A percentile compares a stretch with the other conserved stretches of the same genome.
These are phyloP conservation scores for Sarcophilus harrisii DNA, from an alignment of 2,797 vertebrate genomes.

Conservation along the genomic window DNA sequence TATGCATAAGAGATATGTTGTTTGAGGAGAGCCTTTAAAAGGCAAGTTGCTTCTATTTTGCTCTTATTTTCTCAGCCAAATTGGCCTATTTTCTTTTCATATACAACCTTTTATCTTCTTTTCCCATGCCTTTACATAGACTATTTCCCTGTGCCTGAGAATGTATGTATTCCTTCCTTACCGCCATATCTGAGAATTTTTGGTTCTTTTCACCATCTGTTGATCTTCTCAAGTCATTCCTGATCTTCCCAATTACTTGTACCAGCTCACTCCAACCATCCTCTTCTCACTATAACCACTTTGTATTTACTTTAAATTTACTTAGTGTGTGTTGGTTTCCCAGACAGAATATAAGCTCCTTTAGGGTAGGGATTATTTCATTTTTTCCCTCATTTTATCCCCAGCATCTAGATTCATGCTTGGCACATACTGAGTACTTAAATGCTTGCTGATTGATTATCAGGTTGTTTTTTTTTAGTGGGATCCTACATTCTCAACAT, in stretches of 20 bases:
- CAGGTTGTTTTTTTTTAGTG: too few species aligned
- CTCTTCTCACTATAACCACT: background rate
- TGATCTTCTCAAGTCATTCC: background rate
- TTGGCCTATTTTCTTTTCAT: background rate
- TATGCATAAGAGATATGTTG: background rate
- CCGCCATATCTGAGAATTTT: background rate
- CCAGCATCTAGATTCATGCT: background rate
- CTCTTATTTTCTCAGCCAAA: background rate
- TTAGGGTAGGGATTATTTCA: background rate
- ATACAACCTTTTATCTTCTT: background rate
- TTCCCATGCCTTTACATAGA: too few species aligned
- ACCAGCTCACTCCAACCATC: background rate
- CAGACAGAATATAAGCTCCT: background rate
- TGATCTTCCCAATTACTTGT: background rate
- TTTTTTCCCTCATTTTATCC: background rate
- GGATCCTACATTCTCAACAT: too few species aligned
- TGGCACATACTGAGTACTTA: background rate
- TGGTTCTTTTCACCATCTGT: background rate
- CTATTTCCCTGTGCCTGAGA: too few species aligned
- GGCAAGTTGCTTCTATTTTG: background rate
- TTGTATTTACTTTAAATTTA: background rate
- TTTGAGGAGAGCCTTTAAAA: background rate
- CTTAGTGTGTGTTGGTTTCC: background rate
- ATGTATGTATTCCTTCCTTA: background rate
- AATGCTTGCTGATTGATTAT: too few species aligned